Evolutionary conservation across 2,888 invertebrate species (phyloP).

Genomic region (Azorinus chamasolen): DNA sequence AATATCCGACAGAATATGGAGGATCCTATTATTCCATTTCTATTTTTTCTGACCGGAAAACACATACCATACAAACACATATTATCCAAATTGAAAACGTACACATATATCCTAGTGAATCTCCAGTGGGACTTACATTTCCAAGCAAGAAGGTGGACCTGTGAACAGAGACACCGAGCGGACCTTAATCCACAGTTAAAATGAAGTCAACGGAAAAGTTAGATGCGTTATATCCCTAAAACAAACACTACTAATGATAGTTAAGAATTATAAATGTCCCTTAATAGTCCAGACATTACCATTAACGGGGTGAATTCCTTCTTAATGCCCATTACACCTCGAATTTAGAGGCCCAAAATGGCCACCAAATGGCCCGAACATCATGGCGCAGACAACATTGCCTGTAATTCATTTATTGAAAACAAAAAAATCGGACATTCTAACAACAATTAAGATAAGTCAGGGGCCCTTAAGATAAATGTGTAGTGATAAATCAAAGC

Average conservation of each 20-base stretch:
- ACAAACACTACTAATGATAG: constrained; percentile 63
- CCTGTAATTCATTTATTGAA: constrained; percentile 48
- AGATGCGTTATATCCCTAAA: constrained; percentile 56
- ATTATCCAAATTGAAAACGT: too few relatives aligned
- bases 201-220: constrained; percentile 49
- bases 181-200: constrained; percentile 38
- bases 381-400: constrained; percentile 57
- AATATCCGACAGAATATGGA: too few relatives aligned
- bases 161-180: constrained; percentile 37
- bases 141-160: too few relatives aligned
- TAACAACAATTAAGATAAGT: constrained; percentile 43
- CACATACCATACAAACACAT: too few relatives aligned
- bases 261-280: constrained; percentile 68
- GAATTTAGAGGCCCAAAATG: constrained; percentile 54
- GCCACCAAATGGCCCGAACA: constrained; percentile 54
- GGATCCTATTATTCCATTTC: too few relatives aligned
- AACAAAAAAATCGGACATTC: constrained; percentile 48
- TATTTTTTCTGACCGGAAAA: too few relatives aligned
- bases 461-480: constrained; percentile 2
- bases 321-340: constrained; percentile 61
- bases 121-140: too few relatives aligned
- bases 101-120: too few relatives aligned
- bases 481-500: constrained; percentile 4
- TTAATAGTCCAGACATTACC: constrained; percentile 62
- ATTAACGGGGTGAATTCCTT: constrained; percentile 61